phyloP scores from a whole-genome alignment of 2,113 vertebrate genomes.

The Hoplias malabaricus region DNA sequence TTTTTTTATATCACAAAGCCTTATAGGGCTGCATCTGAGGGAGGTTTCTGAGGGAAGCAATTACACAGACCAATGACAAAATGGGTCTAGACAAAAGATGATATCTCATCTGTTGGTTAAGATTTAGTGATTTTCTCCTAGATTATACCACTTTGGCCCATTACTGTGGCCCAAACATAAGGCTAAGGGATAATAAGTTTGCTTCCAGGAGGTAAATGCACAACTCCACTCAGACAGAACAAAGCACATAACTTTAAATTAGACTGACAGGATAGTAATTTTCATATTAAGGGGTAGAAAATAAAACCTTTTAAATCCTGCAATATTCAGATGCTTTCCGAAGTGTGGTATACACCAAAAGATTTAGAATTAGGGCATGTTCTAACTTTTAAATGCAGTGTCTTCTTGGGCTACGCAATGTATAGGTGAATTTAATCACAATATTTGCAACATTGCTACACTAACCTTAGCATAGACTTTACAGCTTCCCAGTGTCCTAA shows the following conservation, averaged over 20 bases:
- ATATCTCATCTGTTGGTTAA: slow-evolving; percentile 17
- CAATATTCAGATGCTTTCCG: not conserved
- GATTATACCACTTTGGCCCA: not conserved
- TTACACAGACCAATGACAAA: not conserved
- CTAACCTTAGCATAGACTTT: too few species aligned
- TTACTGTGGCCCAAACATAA: not conserved
- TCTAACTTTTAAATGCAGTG: too few species aligned
- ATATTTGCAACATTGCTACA: too few species aligned
- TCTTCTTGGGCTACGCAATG: too few species aligned
- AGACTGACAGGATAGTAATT: not conserved
- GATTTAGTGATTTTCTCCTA: not conserved
- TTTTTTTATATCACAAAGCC: not conserved
- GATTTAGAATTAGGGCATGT: not conserved
- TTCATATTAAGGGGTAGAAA: not conserved
- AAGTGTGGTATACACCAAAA: too few species aligned
- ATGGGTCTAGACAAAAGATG: not conserved
- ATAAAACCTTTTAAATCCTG: too few species aligned
- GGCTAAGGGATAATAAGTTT: not conserved
- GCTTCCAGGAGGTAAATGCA: not conserved
- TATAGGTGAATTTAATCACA: too few species aligned
- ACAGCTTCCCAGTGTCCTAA: too few species aligned
- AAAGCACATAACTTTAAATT: not conserved
- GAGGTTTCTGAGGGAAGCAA: not conserved
- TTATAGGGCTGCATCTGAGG: not conserved
- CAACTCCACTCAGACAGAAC: not conserved